Conservation (phyloP, 2,888 invertebrate genomes). For the Nomada ferruginata region DNA sequence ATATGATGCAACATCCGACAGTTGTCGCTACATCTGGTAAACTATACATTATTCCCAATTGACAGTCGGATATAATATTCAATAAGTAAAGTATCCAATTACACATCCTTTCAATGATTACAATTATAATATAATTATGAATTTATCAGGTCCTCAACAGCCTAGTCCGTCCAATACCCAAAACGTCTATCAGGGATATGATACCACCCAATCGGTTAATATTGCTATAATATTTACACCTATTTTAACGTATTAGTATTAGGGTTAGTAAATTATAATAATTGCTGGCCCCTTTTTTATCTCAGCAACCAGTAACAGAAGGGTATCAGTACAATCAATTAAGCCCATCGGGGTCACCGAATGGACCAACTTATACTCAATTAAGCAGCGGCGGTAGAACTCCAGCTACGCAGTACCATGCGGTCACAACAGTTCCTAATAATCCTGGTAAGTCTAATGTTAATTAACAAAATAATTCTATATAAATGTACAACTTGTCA, state of each 20-base stretch:
- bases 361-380: conserved; percentile 93
- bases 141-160: conserved; percentile 84
- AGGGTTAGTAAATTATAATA: neutral
- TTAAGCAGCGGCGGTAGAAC: conserved; percentile 88
- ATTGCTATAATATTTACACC: neutral
- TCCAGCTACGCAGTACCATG: conserved; percentile 85
- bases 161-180: conserved; percentile 89
- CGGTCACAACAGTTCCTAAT: conserved; percentile 84
- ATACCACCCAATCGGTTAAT: conserved; percentile 89
- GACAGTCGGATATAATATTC: no score
- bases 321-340: conserved; percentile 90
- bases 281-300: neutral
- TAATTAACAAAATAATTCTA: no score
- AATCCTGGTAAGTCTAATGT: conserved; percentile 78
- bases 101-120: neutral
- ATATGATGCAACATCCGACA: conserved; percentile 85
- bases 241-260: neutral
- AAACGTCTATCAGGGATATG: conserved; percentile 90
- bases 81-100: neutral
- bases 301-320: conserved; percentile 88
- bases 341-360: conserved; percentile 93
- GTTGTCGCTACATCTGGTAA: conserved; percentile 80
- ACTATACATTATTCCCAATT: neutral
- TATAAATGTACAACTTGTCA: neutral
- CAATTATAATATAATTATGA: neutral